These are phyloP conservation scores for Luehdorfia chinensis DNA, from an alignment of 1,140 invertebrate species.

Conservation along the genomic window DNA sequence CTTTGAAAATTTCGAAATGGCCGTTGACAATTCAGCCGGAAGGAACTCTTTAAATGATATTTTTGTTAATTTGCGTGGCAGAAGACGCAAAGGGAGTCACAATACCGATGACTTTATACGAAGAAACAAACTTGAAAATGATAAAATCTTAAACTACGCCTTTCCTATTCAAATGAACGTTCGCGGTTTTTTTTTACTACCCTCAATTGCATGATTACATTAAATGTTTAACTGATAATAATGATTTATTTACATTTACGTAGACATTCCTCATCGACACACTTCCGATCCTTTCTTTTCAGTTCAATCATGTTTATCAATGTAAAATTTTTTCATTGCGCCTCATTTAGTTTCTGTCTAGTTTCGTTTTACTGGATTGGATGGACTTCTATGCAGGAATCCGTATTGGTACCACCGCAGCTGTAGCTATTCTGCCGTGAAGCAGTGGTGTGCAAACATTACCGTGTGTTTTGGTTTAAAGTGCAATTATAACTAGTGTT, in stretches of 20 bases:
- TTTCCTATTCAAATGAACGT: slow-evolving; percentile 1
- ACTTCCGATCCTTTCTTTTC: too few relatives aligned
- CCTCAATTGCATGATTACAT: neutral
- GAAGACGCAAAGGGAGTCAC: neutral
- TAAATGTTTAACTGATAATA: neutral
- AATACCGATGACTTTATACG: too few relatives aligned
- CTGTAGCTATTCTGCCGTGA: too few relatives aligned
- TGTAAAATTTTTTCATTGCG: neutral
- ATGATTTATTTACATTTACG: neutral
- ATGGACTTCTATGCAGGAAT: neutral
- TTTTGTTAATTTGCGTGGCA: slow-evolving; percentile 1
- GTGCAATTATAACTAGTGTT: too few relatives aligned
- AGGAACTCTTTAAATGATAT: slow-evolving; percentile 5
- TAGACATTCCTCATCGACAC: too few relatives aligned
- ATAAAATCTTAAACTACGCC: slow-evolving; percentile 6
- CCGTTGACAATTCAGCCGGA: neutral
- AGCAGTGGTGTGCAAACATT: too few relatives aligned
- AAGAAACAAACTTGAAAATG: neutral
- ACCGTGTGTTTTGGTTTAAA: too few relatives aligned
- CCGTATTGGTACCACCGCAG: too few relatives aligned
- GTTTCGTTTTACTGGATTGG: neutral
- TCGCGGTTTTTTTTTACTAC: neutral
- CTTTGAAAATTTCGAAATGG: slow-evolving; percentile 12
- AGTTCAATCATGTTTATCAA: neutral
- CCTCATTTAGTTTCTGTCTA: neutral